Conservation (phyloP, 2,888 invertebrate species). For the Drosophila lacicola region DNA sequence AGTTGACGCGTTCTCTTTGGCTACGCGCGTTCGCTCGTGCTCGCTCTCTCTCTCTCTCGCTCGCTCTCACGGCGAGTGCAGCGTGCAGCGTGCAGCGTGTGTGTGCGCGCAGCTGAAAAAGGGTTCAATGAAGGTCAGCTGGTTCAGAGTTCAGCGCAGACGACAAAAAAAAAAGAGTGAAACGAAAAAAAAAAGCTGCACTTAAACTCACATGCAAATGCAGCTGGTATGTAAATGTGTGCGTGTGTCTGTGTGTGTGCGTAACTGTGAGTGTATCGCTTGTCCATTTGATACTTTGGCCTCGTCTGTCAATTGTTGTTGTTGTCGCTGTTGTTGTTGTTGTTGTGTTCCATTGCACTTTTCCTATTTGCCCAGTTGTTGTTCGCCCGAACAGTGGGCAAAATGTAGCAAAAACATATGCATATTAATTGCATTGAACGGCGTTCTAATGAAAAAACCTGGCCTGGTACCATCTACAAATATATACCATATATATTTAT, state of each 20-base stretch:
- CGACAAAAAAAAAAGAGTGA: neutral
- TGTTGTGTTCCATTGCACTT: slow-evolving; percentile 65
- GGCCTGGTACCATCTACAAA: slow-evolving; percentile 13
- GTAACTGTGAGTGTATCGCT: slow-evolving; percentile 59
- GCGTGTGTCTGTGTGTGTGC: slow-evolving; percentile 1
- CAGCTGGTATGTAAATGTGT: slow-evolving; percentile 10
- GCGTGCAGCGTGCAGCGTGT: slow-evolving; percentile 2
- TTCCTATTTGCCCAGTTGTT: slow-evolving; percentile 75
- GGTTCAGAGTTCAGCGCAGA: slow-evolving; percentile 84
- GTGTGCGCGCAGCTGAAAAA: slow-evolving; percentile 52
- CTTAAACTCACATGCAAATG: slow-evolving; percentile 29
- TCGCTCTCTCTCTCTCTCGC: neutral
- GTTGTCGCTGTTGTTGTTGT: slow-evolving; percentile 36
- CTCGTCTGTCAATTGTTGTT: slow-evolving; percentile 72
- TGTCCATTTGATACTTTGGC: slow-evolving; percentile 80
- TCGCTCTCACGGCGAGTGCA: slow-evolving; percentile 3
- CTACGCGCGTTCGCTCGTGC: neutral
- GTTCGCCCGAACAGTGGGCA: slow-evolving; percentile 55
- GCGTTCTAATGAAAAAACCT: slow-evolving; percentile 58
- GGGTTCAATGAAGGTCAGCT: slow-evolving; percentile 84
- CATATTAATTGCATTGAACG: slow-evolving; percentile 67
- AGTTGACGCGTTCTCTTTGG: slow-evolving; percentile 5
- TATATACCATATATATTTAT: neutral
- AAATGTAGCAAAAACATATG: slow-evolving; percentile 59
- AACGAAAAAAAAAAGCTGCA: slow-evolving; percentile 40